A percentile compares a stretch with the other conserved stretches of the same genome.
Conservation (phyloP, 2,797 vertebrate species). For the Acanthis flammea region DNA sequence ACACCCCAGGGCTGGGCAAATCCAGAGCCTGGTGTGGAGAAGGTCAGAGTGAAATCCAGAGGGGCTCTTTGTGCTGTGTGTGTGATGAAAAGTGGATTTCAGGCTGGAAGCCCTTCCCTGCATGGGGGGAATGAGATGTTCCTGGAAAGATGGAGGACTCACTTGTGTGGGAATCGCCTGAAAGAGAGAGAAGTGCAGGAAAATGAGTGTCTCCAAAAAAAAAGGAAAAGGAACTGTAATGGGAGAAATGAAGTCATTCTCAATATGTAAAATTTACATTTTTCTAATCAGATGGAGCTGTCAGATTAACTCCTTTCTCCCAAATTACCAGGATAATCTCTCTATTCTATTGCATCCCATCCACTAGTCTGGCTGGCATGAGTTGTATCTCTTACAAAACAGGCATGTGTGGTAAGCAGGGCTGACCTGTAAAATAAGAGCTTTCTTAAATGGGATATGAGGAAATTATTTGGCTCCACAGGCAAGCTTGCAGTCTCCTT, state of each 20-base stretch:
- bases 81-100: background rate
- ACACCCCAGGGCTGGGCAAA: background rate
- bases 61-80: too few species aligned
- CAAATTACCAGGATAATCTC: background rate
- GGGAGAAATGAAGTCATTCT: background rate
- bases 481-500: background rate
- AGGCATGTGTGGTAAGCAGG: background rate
- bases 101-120: background rate
- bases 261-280: background rate
- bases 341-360: background rate
- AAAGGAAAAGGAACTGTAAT: background rate
- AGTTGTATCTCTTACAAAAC: background rate
- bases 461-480: background rate
- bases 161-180: accelerated
- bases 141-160: background rate
- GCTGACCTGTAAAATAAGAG: background rate
- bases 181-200: background rate
- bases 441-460: background rate
- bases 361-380: background rate
- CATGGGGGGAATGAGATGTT: background rate
- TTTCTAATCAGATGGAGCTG: background rate
- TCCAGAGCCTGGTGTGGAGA: background rate
- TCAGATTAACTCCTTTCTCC: background rate
- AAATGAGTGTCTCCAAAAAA: background rate
- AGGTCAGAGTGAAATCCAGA: background rate